phyloP scores from a whole-genome alignment of 2,797 vertebrate species.

The Pelodytes ibericus region DNA sequence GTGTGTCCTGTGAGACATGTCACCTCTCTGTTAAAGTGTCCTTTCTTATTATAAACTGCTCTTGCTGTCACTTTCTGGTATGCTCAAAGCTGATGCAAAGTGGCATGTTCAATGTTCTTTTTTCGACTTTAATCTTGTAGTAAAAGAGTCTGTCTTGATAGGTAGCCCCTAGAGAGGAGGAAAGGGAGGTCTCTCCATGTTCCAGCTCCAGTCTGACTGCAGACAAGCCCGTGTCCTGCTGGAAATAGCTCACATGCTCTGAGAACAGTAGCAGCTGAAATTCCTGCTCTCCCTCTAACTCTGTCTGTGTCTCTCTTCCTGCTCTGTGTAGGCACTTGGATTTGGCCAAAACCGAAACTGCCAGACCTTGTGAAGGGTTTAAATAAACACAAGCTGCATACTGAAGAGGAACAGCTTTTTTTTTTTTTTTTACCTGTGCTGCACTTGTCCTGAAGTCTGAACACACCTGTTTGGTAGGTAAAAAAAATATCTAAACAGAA shows the following conservation, averaged over 20 bases:
- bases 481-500: neutral
- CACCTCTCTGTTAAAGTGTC: neutral
- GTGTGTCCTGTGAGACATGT: neutral
- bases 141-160: constrained; percentile 15
- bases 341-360: constrained; percentile 73
- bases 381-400: constrained; percentile 66
- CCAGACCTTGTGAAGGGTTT: constrained; percentile 66
- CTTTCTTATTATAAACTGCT: neutral
- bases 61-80: neutral
- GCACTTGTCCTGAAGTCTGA: constrained; percentile 56
- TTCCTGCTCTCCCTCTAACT: constrained; percentile 62
- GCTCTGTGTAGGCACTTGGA: constrained; percentile 70
- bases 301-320: constrained; percentile 62
- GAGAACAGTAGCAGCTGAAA: constrained; percentile 66
- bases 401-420: constrained; percentile 63
- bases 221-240: constrained; percentile 76
- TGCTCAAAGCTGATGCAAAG: neutral
- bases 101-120: constrained; percentile 11
- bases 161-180: constrained; percentile 35
- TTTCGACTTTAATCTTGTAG: constrained; percentile 1
- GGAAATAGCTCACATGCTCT: constrained; percentile 83
- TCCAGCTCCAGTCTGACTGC: constrained; percentile 70
- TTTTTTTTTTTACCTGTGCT: constrained; percentile 62
- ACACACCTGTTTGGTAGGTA: constrained; percentile 67
- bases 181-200: constrained; percentile 57